A percentile compares a stretch with the other conserved stretches of the same genome.
Conservation (phyloP, 2,797 vertebrate genomes). For the Ambastaia sidthimunki region DNA sequence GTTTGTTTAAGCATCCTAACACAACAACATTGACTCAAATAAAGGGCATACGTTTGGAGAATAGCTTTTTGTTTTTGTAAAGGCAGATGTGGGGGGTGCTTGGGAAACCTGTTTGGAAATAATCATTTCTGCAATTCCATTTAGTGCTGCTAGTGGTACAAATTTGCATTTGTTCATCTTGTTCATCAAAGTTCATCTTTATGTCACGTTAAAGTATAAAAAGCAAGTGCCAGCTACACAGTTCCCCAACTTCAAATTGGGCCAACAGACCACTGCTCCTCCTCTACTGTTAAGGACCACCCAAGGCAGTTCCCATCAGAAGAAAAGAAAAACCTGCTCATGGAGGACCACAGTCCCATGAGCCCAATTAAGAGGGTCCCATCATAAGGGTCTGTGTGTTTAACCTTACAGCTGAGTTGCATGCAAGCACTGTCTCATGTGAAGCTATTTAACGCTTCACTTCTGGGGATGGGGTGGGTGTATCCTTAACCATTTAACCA, state of each 20-base stretch:
- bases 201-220: neutral
- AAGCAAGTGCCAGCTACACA: too few relatives aligned
- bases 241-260: constrained; percentile 22
- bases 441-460: constrained; percentile 41
- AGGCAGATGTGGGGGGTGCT: neutral
- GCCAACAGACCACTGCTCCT: constrained; percentile 26
- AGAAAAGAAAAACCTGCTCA: constrained; percentile 41
- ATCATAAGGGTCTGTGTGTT: constrained; percentile 56
- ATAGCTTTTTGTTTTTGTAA: neutral
- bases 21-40: neutral
- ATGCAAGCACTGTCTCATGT: constrained; percentile 37
- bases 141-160: neutral
- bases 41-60: neutral
- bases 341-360: constrained; percentile 38
- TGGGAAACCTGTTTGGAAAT: neutral
- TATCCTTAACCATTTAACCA: constrained; percentile 2
- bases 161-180: neutral
- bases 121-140: neutral
- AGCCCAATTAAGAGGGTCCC: constrained; percentile 42
- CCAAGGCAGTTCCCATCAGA: constrained; percentile 37
- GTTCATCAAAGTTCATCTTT: neutral
- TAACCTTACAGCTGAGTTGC: constrained; percentile 47
- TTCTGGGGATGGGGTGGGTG: neutral
- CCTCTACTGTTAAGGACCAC: constrained; percentile 37
- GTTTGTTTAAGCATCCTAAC: neutral